Evolutionary conservation across 1,140 invertebrate species (phyloP).

Genomic region (Drosophila lacteicornis): DNA sequence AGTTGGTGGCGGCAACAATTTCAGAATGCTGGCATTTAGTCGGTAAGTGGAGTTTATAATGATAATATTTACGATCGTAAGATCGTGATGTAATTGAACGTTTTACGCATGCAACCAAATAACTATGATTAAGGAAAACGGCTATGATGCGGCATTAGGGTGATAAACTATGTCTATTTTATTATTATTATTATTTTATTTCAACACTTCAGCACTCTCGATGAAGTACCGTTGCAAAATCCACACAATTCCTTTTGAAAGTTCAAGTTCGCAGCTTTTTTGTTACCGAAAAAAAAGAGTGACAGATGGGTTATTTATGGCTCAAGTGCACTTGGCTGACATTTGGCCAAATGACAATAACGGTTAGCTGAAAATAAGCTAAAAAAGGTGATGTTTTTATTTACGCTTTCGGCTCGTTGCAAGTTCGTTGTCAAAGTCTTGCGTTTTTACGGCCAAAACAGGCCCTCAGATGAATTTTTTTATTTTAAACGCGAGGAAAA

Average conservation of each 20-base stretch:
- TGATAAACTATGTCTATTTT: conserved; percentile 19
- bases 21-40: conserved; percentile 73
- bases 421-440: conserved; percentile 82
- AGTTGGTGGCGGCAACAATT: conserved; percentile 43
- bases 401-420: conserved; percentile 26
- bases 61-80: conserved; percentile 68
- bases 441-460: conserved; percentile 54
- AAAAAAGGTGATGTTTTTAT: conserved; percentile 50
- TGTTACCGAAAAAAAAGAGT: conserved; percentile 48
- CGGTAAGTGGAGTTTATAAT: conserved; percentile 55
- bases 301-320: conserved; percentile 75
- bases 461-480: conserved; percentile 35
- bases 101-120: conserved; percentile 54
- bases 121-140: conserved; percentile 29
- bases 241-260: conserved; percentile 42
- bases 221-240: conserved; percentile 19
- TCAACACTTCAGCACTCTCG: conserved; percentile 21
- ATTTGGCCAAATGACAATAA: conserved; percentile 70
- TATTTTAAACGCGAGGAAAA: conserved; percentile 15
- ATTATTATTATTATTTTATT: conserved; percentile 13
- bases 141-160: conserved; percentile 23
- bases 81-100: conserved; percentile 62
- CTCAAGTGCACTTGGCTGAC: conserved; percentile 66
- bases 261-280: conserved; percentile 71
- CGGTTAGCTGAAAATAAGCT: conserved; percentile 21